Percentiles rank a stretch among this genome's conserved stretches.
Evolutionary conservation across 2,888 invertebrate genomes (phyloP).

Genomic region (Megaustenia siamemsis): DNA sequence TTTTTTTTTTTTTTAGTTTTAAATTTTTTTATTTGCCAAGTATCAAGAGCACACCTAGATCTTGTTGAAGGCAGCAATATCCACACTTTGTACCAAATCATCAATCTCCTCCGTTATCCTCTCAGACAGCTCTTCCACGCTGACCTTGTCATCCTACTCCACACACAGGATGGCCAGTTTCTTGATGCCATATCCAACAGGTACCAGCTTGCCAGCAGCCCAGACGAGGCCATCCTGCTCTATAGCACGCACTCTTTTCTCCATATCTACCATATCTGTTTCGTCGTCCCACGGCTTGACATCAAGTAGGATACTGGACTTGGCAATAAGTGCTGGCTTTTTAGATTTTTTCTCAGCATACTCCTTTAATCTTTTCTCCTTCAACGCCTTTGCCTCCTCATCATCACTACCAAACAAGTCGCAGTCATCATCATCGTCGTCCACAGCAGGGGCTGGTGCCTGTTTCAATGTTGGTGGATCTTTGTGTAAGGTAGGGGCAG

Average conservation of each 20-base stretch:
- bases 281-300: slow-evolving; percentile 99
- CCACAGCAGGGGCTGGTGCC: slow-evolving; percentile 46
- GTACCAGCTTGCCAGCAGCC: slow-evolving; percentile 97
- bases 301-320: slow-evolving; percentile 95
- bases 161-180: slow-evolving; percentile 97
- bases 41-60: too few species aligned
- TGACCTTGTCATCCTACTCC: slow-evolving; percentile 96
- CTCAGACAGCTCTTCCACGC: slow-evolving; percentile 71
- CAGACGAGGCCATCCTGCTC: slow-evolving; percentile 95
- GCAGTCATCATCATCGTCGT: slow-evolving; percentile 61
- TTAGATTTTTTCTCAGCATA: slow-evolving; percentile 70
- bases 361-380: slow-evolving; percentile 62
- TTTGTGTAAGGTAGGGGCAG: slow-evolving; percentile 28
- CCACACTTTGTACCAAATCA: slow-evolving; percentile 65
- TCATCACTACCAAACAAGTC: slow-evolving; percentile 68
- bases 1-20: too few species aligned
- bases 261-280: slow-evolving; percentile 94
- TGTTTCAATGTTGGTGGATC: slow-evolving; percentile 36
- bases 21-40: too few species aligned
- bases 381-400: slow-evolving; percentile 61
- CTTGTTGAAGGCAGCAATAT: slow-evolving; percentile 58
- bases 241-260: slow-evolving; percentile 89
- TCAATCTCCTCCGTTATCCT: slow-evolving; percentile 71
- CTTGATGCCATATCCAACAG: slow-evolving; percentile 96
- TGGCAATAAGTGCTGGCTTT: slow-evolving; percentile 92